Percentiles rank a stretch among this genome's conserved stretches.
phyloP scores from a whole-genome alignment of 2,113 vertebrate species.

The Tetraodon nigroviridis region DNA sequence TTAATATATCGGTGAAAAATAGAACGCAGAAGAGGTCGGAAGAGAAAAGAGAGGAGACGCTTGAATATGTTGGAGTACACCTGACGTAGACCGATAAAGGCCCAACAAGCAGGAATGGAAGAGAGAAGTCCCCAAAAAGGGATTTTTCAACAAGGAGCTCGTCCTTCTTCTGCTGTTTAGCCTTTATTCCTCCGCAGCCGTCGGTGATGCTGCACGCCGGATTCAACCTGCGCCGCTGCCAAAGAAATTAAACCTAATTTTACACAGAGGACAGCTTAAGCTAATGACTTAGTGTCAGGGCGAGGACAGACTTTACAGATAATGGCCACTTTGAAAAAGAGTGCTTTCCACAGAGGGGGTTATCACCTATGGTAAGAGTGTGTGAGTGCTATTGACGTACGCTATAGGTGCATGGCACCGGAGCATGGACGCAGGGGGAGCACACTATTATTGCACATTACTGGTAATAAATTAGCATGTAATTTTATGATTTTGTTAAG shows the following conservation, averaged over 20 bases:
- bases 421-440: slow-evolving; percentile 54
- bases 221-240: slow-evolving; percentile 15
- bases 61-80: slow-evolving; percentile 2
- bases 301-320: slow-evolving; percentile 66
- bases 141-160: too few relatives aligned
- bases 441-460: slow-evolving; percentile 61
- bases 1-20: slow-evolving; percentile 26
- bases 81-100: slow-evolving; percentile 1
- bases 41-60: background rate
- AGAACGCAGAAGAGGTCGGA: background rate
- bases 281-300: slow-evolving; percentile 66
- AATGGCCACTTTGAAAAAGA: slow-evolving; percentile 71
- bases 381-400: slow-evolving; percentile 66
- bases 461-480: slow-evolving; percentile 64
- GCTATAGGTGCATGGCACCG: slow-evolving; percentile 49
- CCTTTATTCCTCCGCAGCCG: too few relatives aligned
- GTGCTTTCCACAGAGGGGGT: slow-evolving; percentile 69
- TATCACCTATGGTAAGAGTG: slow-evolving; percentile 69
- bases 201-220: background rate
- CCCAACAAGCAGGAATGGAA: slow-evolving; percentile 22
- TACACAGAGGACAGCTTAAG: slow-evolving; percentile 66
- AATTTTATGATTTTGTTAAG: slow-evolving; percentile 61
- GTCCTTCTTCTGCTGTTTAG: too few relatives aligned
- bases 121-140: background rate
- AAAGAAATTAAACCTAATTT: slow-evolving; percentile 59